Evolutionary conservation across 1,140 invertebrate species (phyloP), one percentile per base, ranked within the genome.

Genomic region (Drosophila persimilis): DNA sequence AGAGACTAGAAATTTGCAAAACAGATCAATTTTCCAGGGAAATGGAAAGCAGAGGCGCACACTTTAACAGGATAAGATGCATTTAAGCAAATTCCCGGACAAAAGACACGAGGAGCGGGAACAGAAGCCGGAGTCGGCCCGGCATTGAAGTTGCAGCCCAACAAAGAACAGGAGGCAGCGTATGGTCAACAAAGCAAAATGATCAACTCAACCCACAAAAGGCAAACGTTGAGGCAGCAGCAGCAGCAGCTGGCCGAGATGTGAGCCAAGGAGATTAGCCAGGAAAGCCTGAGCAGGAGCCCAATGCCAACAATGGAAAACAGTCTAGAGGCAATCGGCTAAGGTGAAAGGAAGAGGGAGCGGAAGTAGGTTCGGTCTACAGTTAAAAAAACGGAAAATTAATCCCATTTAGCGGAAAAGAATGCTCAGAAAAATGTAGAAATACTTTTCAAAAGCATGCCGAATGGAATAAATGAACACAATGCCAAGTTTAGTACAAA

Each of bases 1-100:
- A 26, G 5, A 26, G 24, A 48, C 47, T 43, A 22, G 47, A 81
- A 81, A 83, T 83, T 81, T 73, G 79, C 79, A 81, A 73, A 81
- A 73, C 67, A 67, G 79, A 83, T 81, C 79, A 81, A 81, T 81
- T 83, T 80, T 81, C 73, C 80, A 44, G 79, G 56, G 63, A 76
- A 71, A 57, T 20, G 72, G 51, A 70, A 70, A 57, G 41, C 59
- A 39, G 35, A 22, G 17, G 67, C 45, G 79, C 54, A 58, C 73
- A 77, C 72, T 81, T 81, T 81, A 83, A 81, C 79, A 81, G 79
- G 79, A 81, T 81, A 65, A 26, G 24, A 26, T 26, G 24, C 24
- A 26, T 26, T 26, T 26, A 26, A 83, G 69, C 78, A 81, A 81
- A 66, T 31, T 31, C 31, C 26, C 47, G 63, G 56, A 69, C 63